Percentiles rank a stretch among this genome's conserved stretches.
Evolutionary conservation across 2,888 invertebrate genomes (phyloP).

Genomic region (Scaptomyza flava): DNA sequence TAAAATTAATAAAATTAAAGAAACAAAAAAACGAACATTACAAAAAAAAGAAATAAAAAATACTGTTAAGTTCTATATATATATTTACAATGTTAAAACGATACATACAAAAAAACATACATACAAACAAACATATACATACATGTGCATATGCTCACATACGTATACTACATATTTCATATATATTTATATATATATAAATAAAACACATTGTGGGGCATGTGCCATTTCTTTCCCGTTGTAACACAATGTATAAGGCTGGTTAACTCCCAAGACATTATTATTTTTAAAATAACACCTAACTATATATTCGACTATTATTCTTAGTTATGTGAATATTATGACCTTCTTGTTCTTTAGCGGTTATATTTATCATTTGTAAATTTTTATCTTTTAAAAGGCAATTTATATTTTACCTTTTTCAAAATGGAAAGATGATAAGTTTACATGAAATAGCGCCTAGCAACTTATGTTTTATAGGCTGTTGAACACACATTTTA

Average conservation of each 20-base stretch:
- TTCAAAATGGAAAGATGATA: slow-evolving; percentile 38
- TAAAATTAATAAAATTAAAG: slow-evolving; percentile 16
- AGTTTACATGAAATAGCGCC: slow-evolving; percentile 32
- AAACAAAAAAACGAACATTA: slow-evolving; percentile 18
- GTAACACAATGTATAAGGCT: slow-evolving; percentile 83
- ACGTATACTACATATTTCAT: slow-evolving; percentile 21
- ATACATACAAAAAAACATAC: no score
- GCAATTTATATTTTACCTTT: slow-evolving; percentile 57
- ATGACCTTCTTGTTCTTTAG: slow-evolving; percentile 48
- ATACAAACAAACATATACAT: slow-evolving; percentile 39
- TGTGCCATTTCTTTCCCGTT: slow-evolving; percentile 78
- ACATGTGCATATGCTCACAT: slow-evolving; percentile 44
- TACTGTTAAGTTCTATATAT: slow-evolving; percentile 69
- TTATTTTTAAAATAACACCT: slow-evolving; percentile 65
- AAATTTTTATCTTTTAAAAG: slow-evolving; percentile 44
- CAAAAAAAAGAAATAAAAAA: slow-evolving; percentile 46
- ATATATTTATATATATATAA: no score
- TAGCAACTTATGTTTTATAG: slow-evolving; percentile 76
- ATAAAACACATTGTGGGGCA: slow-evolving; percentile 56
- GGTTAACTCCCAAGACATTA: slow-evolving; percentile 85
- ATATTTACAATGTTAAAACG: slow-evolving; percentile 69
- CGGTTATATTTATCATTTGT: slow-evolving; percentile 31
- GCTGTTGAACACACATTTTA: slow-evolving; percentile 59
- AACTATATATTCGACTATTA: slow-evolving; percentile 34
- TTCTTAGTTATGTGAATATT: slow-evolving; percentile 38